These are phyloP conservation scores for Eulemur macaco DNA, from an alignment of 2,113 vertebrate species.

Conservation along the genomic window DNA sequence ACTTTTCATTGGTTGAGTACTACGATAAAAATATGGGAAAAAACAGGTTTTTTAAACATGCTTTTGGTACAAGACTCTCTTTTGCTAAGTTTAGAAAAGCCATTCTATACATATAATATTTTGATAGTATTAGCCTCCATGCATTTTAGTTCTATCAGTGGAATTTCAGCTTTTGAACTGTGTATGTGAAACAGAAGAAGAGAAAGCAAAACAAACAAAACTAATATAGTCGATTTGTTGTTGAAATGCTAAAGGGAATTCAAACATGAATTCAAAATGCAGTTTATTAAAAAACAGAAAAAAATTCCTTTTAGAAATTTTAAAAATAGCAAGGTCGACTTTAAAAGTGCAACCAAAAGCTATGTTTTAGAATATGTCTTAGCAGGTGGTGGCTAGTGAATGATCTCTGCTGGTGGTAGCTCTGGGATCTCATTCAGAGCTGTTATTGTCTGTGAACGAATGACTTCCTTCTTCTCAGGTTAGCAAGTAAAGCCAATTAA, in stretches of 20 bases:
- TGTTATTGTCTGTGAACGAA: background rate
- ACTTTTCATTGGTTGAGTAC: constrained; percentile 50
- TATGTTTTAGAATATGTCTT: background rate
- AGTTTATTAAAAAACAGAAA: background rate
- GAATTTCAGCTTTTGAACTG: constrained; percentile 21
- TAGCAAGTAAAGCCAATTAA: background rate
- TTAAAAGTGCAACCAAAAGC: background rate
- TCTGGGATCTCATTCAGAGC: background rate
- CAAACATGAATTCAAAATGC: background rate
- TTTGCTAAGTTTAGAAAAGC: constrained; percentile 30
- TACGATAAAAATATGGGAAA: constrained; percentile 29
- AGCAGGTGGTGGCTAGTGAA: background rate
- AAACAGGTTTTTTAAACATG: background rate
- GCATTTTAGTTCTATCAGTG: background rate
- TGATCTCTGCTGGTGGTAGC: background rate
- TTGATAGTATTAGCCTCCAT: background rate
- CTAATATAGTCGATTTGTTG: background rate
- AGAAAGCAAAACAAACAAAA: background rate
- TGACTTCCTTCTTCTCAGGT: background rate
- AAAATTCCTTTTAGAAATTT: background rate
- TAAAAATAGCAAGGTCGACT: background rate
- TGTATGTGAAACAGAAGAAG: background rate
- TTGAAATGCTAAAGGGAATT: constrained; percentile 21
- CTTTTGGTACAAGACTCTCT: background rate
- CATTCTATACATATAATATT: background rate